A percentile compares a stretch with the other conserved stretches of the same genome.
These are phyloP conservation scores for Danio jaintianensis DNA, from an alignment of 2,797 vertebrate genomes.

Conservation along the genomic window DNA sequence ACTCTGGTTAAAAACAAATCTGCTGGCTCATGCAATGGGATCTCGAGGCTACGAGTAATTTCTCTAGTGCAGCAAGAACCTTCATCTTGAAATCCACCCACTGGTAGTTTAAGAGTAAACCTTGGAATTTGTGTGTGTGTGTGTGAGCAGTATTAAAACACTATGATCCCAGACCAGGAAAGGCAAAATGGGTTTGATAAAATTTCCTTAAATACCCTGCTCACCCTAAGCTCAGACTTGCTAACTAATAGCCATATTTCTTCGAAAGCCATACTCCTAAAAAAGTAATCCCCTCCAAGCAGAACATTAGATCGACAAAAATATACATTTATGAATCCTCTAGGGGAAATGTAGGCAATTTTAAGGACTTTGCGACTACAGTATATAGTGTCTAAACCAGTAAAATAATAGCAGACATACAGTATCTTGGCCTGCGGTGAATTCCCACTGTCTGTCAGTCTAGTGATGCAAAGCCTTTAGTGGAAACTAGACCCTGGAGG, in stretches of 20 bases:
- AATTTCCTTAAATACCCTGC: conserved; percentile 4
- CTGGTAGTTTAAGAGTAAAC: conserved; percentile 13
- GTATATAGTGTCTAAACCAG: conserved; percentile 18
- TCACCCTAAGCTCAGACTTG: not conserved
- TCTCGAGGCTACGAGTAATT: conserved; percentile 29
- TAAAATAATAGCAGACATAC: conserved; percentile 29
- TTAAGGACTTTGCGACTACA: conserved; percentile 4
- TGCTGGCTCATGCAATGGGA: conserved; percentile 8
- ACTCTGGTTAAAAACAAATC: conserved; percentile 45
- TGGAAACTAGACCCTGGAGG: conserved; percentile 22
- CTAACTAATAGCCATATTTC: not conserved
- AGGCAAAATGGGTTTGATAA: not conserved
- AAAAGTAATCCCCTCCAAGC: not conserved
- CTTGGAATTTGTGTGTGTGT: not conserved
- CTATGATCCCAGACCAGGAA: not conserved
- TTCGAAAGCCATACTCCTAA: not conserved
- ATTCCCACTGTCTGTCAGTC: conserved; percentile 25
- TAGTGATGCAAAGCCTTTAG: conserved; percentile 20
- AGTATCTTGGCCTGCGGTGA: conserved; percentile 14
- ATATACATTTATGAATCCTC: not conserved
- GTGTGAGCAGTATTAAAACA: not conserved
- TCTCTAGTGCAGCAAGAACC: conserved; percentile 21
- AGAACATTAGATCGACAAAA: not conserved
- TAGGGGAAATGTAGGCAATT: not conserved
- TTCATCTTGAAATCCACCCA: conserved; percentile 38